Percentiles rank a stretch among this genome's conserved stretches.
Conservation (phyloP, 2,113 vertebrate species). For the Condylura cristata region DNA sequence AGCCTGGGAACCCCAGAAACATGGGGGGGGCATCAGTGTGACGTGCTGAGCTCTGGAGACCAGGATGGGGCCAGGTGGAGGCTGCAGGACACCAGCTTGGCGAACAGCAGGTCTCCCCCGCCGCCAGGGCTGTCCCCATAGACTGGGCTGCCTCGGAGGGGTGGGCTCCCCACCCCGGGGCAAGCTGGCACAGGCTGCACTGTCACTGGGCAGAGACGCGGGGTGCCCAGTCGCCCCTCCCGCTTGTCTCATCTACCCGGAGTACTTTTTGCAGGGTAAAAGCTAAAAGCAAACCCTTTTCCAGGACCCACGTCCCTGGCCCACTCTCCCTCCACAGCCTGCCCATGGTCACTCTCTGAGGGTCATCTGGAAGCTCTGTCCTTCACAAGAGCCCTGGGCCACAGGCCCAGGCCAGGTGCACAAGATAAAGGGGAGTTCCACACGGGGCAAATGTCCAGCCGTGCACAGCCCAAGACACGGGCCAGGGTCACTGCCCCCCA, state of each 20-base stretch:
- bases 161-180: neutral
- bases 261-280: neutral
- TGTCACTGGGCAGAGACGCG: neutral
- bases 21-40: accelerated
- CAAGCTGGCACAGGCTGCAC: neutral
- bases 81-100: neutral
- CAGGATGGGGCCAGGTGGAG: too few species aligned
- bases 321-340: neutral
- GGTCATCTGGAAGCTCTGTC: neutral
- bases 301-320: neutral
- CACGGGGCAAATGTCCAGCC: too few species aligned
- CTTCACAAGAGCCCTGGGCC: neutral
- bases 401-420: neutral
- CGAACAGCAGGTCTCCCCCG: too few species aligned
- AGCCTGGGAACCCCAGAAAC: neutral
- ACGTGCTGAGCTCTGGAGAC: neutral
- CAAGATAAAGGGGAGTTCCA: too few species aligned
- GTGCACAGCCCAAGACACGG: neutral
- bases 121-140: neutral
- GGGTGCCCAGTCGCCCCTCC: too few species aligned
- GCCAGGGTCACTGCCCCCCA: neutral
- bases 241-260: neutral
- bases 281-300: neutral
- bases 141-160: neutral
- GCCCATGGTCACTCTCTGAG: neutral